Conservation (phyloP, 1,140 invertebrate genomes). For the Drosophila chauvacae region DNA sequence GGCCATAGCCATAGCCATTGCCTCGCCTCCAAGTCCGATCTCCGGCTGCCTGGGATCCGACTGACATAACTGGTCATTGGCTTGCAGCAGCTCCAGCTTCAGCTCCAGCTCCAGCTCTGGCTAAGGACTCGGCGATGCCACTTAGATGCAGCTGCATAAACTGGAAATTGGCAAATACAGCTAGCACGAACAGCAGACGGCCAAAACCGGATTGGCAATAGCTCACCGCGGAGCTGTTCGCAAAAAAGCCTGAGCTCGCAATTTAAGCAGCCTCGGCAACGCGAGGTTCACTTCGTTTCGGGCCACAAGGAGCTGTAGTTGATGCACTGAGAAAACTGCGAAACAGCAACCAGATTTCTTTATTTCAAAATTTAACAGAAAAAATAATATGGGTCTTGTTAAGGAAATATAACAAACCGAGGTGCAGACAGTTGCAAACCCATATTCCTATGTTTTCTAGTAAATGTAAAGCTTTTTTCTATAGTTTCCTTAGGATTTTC, state of each 20-base stretch:
- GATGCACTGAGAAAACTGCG: constrained; percentile 15
- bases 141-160: constrained; percentile 76
- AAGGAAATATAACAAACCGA: neutral
- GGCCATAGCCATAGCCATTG: constrained; percentile 51
- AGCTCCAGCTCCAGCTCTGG: constrained; percentile 24
- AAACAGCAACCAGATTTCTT: neutral
- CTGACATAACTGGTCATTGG: constrained; percentile 82
- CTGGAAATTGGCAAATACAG: constrained; percentile 79
- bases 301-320: constrained; percentile 38
- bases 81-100: constrained; percentile 51
- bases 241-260: constrained; percentile 71
- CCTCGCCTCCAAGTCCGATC: constrained; percentile 39
- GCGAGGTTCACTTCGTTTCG: constrained; percentile 30
- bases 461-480: neutral
- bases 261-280: constrained; percentile 53
- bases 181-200: constrained; percentile 62
- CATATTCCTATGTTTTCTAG: neutral
- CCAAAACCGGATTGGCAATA: constrained; percentile 75
- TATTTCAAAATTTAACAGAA: neutral
- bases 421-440: neutral
- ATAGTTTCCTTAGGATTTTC: neutral
- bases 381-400: neutral
- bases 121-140: constrained; percentile 72
- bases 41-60: constrained; percentile 60
- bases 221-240: constrained; percentile 50